Base-by-base conservation (phyloP, 2,888 invertebrate genomes). In the Pheosia tremula region DNA sequence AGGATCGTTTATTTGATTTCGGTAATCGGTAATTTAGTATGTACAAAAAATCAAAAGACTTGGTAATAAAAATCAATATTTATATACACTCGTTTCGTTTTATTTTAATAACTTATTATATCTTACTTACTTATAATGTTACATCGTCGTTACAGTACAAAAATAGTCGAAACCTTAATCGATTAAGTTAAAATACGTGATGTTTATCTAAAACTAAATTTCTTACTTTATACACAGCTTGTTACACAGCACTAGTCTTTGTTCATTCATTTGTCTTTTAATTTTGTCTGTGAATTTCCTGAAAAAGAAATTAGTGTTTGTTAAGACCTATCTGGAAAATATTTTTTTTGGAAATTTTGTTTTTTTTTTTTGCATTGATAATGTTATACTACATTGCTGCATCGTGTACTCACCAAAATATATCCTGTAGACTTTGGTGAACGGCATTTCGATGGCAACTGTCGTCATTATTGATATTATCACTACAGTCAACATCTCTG, bases 371-470 rank as follows among this genome's bases (percentile, higher is more conserved):
- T 6, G 39, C 41, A 41, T 41, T 41, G 6, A 7, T 0, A 8
- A 24, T 1, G 0, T 0, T 1, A 24, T 24, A 24, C 24, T 24
- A 24, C 24, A 24, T 24, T 24, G 0, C 24, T 24, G 24, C 24
- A 24, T 24, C 24, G 24, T 24, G 24, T 47, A 47, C 88, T 88
- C 81, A 93, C 94, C 91, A 66, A 93, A 92, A 81, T 92, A 90
- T 88, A 94, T 90, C 83, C 91, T 94, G 77, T 94, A 90, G 8
- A 95, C 84, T 81, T 94, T 90, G 78, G 94, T 95, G 81, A 95
- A 95, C 0, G 95, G 95, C 91, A 95, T 94, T 82, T 95, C 95
- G 60, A 95, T 90, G 53, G 93, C 79, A 47, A 95, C 87, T 0
- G 95, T 95, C 49, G 95, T 79, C 11, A 91, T 52, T 64, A 92